phyloP scores from a whole-genome alignment of 1,140 invertebrate species.

The Drosophila lacteicornis region DNA sequence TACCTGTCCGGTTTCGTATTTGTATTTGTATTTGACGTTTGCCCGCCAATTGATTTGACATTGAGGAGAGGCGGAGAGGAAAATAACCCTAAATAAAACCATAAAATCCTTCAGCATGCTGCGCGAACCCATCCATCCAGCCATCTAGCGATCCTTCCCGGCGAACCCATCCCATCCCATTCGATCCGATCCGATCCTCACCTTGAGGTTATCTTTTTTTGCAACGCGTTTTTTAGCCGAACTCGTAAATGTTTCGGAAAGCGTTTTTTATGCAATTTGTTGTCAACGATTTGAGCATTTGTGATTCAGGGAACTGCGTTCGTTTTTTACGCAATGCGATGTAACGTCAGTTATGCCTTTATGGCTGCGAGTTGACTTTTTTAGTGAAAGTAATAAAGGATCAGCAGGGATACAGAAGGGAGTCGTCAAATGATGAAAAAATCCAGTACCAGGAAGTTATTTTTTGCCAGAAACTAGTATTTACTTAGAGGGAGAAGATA shows the following conservation, averaged over 20 bases:
- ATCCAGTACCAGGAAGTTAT: constrained; percentile 47
- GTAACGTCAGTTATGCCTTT: constrained; percentile 60
- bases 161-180: constrained; percentile 28
- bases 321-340: constrained; percentile 80
- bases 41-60: constrained; percentile 82
- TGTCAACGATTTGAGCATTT: constrained; percentile 45
- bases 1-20: constrained; percentile 30
- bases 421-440: constrained; percentile 12
- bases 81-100: constrained; percentile 84
- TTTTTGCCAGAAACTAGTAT: background rate
- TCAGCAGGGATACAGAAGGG: constrained; percentile 29
- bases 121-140: constrained; percentile 48
- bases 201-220: constrained; percentile 45
- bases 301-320: constrained; percentile 59
- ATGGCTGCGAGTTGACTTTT: constrained; percentile 74
- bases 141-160: constrained; percentile 17
- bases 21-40: constrained; percentile 68
- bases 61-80: constrained; percentile 47
- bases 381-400: constrained; percentile 61
- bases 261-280: constrained; percentile 83
- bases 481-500: background rate
- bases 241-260: constrained; percentile 69
- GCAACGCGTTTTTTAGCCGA: constrained; percentile 60
- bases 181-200: constrained; percentile 37
- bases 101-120: constrained; percentile 84